Conservation (phyloP, 2,888 invertebrate genomes). For the Dynastes grantii region DNA sequence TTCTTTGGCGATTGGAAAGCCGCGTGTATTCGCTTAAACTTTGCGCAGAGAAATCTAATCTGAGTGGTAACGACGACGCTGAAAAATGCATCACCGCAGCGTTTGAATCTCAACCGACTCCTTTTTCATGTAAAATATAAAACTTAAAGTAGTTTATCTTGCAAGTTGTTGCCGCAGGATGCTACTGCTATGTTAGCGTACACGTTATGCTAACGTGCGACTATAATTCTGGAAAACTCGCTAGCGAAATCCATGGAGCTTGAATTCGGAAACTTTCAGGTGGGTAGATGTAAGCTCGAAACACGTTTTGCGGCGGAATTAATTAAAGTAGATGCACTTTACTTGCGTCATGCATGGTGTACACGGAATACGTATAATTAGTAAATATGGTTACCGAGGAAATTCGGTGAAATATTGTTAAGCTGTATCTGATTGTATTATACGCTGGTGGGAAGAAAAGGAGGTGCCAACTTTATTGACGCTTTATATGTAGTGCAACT, state of each 20-base stretch:
- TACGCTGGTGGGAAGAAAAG: no score
- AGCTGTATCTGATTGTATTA: background rate
- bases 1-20: background rate
- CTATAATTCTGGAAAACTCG: background rate
- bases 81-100: constrained; percentile 10
- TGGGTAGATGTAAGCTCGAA: background rate
- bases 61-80: constrained; percentile 1
- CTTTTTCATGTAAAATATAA: constrained; percentile 14
- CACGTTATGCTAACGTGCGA: background rate
- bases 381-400: background rate
- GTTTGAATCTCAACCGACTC: background rate
- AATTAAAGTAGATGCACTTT: constrained; percentile 15
- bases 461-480: no score
- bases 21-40: constrained; percentile 10
- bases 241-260: background rate
- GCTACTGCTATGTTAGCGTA: background rate
- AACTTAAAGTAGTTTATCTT: constrained; percentile 31
- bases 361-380: background rate
- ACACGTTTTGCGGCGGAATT: background rate
- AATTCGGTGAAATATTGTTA: background rate
- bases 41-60: background rate
- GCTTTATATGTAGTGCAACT: no score
- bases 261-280: background rate
- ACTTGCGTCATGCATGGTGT: background rate
- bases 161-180: background rate